Evolutionary conservation across 2,113 vertebrate genomes (phyloP).

Genomic region (Mola mola): DNA sequence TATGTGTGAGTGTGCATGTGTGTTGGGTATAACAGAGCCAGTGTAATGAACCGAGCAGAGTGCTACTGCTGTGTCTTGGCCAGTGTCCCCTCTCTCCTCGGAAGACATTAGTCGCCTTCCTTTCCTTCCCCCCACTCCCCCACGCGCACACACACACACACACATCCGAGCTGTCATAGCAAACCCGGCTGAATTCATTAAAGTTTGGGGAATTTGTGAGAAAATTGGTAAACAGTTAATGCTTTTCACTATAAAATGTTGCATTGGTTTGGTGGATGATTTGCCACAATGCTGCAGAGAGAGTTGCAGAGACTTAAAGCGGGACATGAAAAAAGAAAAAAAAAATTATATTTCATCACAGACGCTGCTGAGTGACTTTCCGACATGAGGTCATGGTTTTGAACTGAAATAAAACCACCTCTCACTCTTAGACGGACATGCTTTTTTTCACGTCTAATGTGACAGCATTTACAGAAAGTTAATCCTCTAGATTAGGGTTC

Average conservation of each 20-base stretch:
- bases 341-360: not conserved
- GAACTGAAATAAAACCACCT: conserved; percentile 10
- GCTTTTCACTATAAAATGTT: too few species aligned
- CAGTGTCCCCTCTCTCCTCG: conserved; percentile 45
- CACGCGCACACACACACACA: conserved; percentile 10
- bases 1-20: conserved; percentile 52
- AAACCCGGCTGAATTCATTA: conserved; percentile 23
- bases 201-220: not conserved
- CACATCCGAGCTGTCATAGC: conserved; percentile 37
- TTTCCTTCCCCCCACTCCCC: not conserved
- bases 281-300: conserved; percentile 4
- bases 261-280: not conserved
- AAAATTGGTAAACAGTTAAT: too few species aligned
- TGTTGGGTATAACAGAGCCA: conserved; percentile 40
- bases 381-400: conserved; percentile 26
- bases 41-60: conserved; percentile 64
- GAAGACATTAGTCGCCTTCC: conserved; percentile 47
- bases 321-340: conserved; percentile 1
- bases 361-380: not conserved
- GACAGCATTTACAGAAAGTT: too few species aligned
- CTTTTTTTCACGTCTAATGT: too few species aligned
- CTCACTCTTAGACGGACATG: conserved; percentile 2
- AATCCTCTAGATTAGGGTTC: too few species aligned
- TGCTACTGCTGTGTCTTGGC: conserved; percentile 60
- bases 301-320: not conserved